Conservation (phyloP, 1,140 invertebrate species). For the Akabosia matsudoensis region DNA sequence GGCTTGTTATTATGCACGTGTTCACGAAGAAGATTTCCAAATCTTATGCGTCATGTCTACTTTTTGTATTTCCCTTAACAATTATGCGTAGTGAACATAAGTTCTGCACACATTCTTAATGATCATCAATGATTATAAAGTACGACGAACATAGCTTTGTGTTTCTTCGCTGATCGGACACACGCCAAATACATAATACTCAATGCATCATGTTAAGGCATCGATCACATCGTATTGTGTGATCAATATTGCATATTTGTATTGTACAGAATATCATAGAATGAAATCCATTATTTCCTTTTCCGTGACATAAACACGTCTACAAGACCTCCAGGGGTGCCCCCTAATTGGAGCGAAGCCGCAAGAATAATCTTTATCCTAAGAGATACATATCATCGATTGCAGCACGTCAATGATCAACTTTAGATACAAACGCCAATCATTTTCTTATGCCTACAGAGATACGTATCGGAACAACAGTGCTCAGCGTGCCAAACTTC, state of each 20-base stretch:
- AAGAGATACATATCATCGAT: not conserved
- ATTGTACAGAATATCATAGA: too few species aligned
- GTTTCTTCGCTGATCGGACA: too few species aligned
- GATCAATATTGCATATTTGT: not conserved
- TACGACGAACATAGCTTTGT: too few species aligned
- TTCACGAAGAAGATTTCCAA: too few species aligned
- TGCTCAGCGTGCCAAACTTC: not conserved
- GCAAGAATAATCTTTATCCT: not conserved
- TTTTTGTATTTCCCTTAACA: too few species aligned
- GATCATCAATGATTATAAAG: too few species aligned
- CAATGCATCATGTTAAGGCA: too few species aligned
- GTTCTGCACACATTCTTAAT: too few species aligned
- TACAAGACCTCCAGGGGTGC: conserved; percentile 1
- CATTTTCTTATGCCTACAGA: not conserved
- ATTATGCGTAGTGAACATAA: too few species aligned
- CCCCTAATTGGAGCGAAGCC: conserved; percentile 13
- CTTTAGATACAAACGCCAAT: conserved; percentile 6
- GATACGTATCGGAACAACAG: not conserved
- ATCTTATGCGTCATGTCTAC: too few species aligned
- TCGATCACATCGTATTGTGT: not conserved
- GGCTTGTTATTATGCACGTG: too few species aligned
- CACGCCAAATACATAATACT: too few species aligned
- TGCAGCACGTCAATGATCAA: not conserved
- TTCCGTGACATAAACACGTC: not conserved
- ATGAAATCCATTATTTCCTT: not conserved